Conservation (phyloP, 2,797 vertebrate species). For the Catharus ustulatus region DNA sequence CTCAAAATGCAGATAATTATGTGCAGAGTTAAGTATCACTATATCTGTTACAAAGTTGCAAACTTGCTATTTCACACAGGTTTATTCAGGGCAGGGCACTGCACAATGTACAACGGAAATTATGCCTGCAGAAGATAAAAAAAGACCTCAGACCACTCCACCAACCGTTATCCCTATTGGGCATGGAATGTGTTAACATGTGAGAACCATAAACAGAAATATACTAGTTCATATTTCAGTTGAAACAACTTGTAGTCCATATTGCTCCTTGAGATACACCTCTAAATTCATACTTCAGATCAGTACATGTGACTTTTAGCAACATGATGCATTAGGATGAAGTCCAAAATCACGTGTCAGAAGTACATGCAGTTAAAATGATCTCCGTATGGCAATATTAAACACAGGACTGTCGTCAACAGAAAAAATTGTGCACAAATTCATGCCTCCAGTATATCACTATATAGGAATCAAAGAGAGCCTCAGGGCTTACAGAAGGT, state of each 20-base stretch:
- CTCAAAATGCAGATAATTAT: not conserved
- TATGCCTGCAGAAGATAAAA: not conserved
- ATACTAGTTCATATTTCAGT: not conserved
- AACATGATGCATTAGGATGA: not conserved
- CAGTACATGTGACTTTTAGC: not conserved
- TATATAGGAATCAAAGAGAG: not conserved
- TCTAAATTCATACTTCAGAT: not conserved
- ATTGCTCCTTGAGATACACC: not conserved
- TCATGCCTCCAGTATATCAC: not conserved
- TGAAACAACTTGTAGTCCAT: not conserved
- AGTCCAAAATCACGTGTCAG: not conserved
- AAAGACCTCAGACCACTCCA: not conserved
- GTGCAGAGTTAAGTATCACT: not conserved
- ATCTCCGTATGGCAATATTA: not conserved
- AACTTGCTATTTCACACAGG: not conserved
- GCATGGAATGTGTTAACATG: rapidly evolving
- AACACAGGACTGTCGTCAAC: not conserved
- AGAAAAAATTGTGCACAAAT: not conserved
- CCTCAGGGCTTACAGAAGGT: not conserved
- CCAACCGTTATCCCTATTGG: not conserved
- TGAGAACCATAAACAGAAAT: not conserved
- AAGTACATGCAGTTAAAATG: not conserved
- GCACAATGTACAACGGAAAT: not conserved
- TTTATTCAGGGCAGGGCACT: not conserved
- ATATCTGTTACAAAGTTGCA: not conserved